Conservation (phyloP, 2,113 vertebrate species). For the Clinocottus analis region DNA sequence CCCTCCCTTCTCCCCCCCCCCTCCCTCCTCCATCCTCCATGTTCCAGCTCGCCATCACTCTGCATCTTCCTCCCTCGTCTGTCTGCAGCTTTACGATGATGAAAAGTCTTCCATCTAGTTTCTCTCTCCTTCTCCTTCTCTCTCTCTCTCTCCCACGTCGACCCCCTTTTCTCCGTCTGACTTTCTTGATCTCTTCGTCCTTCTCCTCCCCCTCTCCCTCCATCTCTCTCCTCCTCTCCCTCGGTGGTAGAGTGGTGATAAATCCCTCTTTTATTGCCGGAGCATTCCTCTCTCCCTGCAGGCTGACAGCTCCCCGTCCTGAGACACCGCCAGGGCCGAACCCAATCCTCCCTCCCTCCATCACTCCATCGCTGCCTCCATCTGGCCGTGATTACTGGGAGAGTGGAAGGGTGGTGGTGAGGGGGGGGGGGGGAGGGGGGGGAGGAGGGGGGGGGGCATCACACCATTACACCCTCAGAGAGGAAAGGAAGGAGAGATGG, state of each 20-base stretch:
- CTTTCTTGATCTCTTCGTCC: conserved; percentile 64
- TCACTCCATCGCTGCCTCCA: conserved; percentile 93
- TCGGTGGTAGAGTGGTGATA: conserved; percentile 97
- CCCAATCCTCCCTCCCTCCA: conserved; percentile 79
- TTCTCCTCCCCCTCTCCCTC: conserved; percentile 48
- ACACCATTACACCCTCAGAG: conserved; percentile 86
- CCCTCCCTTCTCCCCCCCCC: conserved; percentile 7
- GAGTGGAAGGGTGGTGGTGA: conserved; percentile 59
- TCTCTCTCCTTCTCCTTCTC: conserved; percentile 41
- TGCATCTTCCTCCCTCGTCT: conserved; percentile 51
- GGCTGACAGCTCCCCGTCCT: conserved; percentile 98
- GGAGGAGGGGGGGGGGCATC: conserved; percentile 63
- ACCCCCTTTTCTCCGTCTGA: conserved; percentile 45
- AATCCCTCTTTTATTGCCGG: conserved; percentile 99
- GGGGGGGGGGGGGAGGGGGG: conserved; percentile 75
- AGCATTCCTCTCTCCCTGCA: conserved; percentile 98
- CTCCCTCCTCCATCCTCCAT: conserved; percentile 49
- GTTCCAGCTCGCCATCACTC: conserved; percentile 41
- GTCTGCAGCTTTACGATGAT: conserved; percentile 53
- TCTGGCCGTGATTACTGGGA: conserved; percentile 98
- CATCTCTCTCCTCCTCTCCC: conserved; percentile 76
- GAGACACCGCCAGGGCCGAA: conserved; percentile 91
- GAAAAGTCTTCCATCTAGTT: conserved; percentile 36
- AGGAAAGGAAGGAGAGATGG: conserved; percentile 85
- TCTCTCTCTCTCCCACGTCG: conserved; percentile 42